A percentile compares a stretch with the other conserved stretches of the same genome.
phyloP scores from a whole-genome alignment of 1,140 invertebrate genomes.

The Limonius californicus region DNA sequence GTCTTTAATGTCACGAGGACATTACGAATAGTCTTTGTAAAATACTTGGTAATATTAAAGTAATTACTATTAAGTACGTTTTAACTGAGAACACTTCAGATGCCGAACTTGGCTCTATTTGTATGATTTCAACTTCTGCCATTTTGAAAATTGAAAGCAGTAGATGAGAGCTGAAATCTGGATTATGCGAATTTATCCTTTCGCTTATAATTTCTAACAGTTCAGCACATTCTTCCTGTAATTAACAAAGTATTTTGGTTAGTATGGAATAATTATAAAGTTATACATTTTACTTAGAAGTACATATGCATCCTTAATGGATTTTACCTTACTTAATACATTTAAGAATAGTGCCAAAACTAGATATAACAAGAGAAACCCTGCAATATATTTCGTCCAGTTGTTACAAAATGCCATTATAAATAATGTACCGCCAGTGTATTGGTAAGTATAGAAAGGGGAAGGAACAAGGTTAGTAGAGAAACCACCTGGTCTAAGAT shows the following conservation, averaged over 20 bases:
- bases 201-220: constrained; percentile 74
- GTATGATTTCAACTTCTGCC: constrained; percentile 79
- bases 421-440: no score
- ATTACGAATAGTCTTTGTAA: constrained; percentile 25
- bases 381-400: no score
- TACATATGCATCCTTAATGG: no score
- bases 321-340: no score
- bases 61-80: constrained; percentile 24
- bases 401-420: no score
- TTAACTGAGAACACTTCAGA: constrained; percentile 2
- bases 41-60: constrained; percentile 26
- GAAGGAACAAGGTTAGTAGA: no score
- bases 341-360: no score
- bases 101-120: constrained; percentile 40
- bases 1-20: constrained; percentile 43
- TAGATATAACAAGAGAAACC: no score
- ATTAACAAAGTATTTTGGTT: constrained; percentile 29
- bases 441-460: no score
- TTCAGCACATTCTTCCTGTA: constrained; percentile 78
- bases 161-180: constrained; percentile 79
- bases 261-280: no score
- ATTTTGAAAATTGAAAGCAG: constrained; percentile 86
- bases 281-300: neutral
- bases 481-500: no score
- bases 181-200: constrained; percentile 78